phyloP scores from a whole-genome alignment of 2,797 vertebrate genomes.

The Melanotaenia maccullochi region DNA sequence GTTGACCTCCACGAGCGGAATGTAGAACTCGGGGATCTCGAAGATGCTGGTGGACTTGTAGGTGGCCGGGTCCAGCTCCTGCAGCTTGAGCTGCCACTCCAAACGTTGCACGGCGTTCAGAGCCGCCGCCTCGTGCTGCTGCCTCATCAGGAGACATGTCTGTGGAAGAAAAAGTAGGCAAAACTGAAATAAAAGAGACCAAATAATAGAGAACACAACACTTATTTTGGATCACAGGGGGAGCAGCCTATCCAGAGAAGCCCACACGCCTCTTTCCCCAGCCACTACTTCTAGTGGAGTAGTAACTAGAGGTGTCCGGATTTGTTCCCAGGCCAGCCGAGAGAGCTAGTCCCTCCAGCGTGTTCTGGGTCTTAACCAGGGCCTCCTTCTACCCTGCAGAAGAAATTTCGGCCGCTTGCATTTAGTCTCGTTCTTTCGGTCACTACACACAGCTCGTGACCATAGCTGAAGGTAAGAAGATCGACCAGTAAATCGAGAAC shows the following conservation, averaged over 20 bases:
- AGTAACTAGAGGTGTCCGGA: too few relatives aligned
- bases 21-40: conserved; percentile 98
- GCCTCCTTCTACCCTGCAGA: too few relatives aligned
- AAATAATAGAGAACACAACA: too few relatives aligned
- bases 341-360: too few relatives aligned
- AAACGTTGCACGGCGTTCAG: conserved; percentile 97
- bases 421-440: too few relatives aligned
- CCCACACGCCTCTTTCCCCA: too few relatives aligned
- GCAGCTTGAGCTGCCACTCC: conserved; percentile 99
- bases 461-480: not conserved
- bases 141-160: conserved; percentile 98
- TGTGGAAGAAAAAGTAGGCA: conserved; percentile 55
- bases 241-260: too few relatives aligned
- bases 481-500: not conserved
- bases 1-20: conserved; percentile 98
- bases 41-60: conserved; percentile 99
- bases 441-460: not conserved
- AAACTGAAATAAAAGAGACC: not conserved
- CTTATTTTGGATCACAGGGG: too few relatives aligned
- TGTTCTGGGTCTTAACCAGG: too few relatives aligned
- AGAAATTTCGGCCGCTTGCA: too few relatives aligned
- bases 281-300: too few relatives aligned
- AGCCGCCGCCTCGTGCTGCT: conserved; percentile 98
- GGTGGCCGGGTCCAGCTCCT: conserved; percentile 96
- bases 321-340: too few relatives aligned